Evolutionary conservation across 2,797 vertebrate genomes (phyloP), one percentile per base, ranked within the genome.

Genomic region (Urocyon cinereoargenteus): DNA sequence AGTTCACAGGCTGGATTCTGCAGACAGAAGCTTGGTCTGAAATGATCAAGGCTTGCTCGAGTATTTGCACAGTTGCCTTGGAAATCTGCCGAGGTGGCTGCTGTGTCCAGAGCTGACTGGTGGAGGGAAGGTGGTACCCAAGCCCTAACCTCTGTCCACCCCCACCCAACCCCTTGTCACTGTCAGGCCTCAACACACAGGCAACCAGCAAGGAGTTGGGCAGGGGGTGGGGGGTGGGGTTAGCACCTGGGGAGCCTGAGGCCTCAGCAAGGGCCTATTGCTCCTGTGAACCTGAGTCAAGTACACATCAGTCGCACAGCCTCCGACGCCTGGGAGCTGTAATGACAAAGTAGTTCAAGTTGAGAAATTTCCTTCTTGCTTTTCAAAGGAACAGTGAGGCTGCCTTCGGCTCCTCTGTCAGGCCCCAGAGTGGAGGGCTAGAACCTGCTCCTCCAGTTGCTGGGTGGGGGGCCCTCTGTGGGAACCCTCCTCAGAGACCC

Each of bases 71-170:
- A 2, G 59, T n/a, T 66, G 73, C 84, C 62, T 45, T 36, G 86
- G 92, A 66, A 77, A 70, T 34, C 34, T 26, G 24, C n/a, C 26
- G 62, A 31, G 82, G 55, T 0, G 2, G 0, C n/a, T 3, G 61
- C 53, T 53, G 22, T 28, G n/a, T 12, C 5, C 0, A 3, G 89
- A 66, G 49, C 68, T 61, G n/a, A 28, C 15, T 6, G 70, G 11
- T 1, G 31, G 57, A 53, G 22, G 28, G 19, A n/a, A 15, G 70
- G 40, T 0, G 0, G 0, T 8, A 5, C 12, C 4, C 16, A 2
- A 4, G 31, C 53, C n/a, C 5, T 2, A 1, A 2, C 14, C 31
- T 70, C 68, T 22, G 40, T 55, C n/a, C 55, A 10, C 15, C 2
- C 6, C 1, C 4, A 31, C 18, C 24, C 3, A 2, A 18, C 18